Evolutionary conservation across 1,140 invertebrate genomes (phyloP).

Genomic region (Leptopilina boulardi): DNA sequence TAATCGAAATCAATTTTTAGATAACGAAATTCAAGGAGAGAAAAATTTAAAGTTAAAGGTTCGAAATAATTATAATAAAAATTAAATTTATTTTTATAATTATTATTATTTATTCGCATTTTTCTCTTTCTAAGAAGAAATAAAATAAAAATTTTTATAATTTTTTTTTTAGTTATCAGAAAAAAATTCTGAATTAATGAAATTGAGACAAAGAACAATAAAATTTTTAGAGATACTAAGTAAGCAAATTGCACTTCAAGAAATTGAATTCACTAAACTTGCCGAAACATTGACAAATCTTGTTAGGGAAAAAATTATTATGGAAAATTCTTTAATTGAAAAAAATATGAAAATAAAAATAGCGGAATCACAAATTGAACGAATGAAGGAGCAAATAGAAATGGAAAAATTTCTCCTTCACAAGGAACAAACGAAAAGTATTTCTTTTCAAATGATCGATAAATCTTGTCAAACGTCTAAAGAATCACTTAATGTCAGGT

Average conservation of each 20-base stretch:
- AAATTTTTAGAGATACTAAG: conserved; percentile 57
- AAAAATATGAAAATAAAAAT: conserved; percentile 48
- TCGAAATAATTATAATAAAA: too few relatives aligned
- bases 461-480: conserved; percentile 54
- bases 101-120: too few relatives aligned
- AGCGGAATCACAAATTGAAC: conserved; percentile 47
- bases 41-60: conserved; percentile 58
- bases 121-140: too few relatives aligned
- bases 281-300: conserved; percentile 58
- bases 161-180: conserved; percentile 51
- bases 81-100: too few relatives aligned
- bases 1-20: conserved; percentile 48
- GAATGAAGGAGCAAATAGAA: conserved; percentile 49
- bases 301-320: conserved; percentile 57
- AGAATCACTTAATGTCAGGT: neutral
- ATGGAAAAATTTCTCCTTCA: conserved; percentile 56
- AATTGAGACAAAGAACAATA: conserved; percentile 54
- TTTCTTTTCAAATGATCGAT: conserved; percentile 48
- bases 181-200: conserved; percentile 48
- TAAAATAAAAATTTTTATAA: neutral
- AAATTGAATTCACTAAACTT: conserved; percentile 60
- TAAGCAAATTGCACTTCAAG: conserved; percentile 58
- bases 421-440: conserved; percentile 55
- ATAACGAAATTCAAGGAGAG: conserved; percentile 52
- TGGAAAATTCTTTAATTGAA: conserved; percentile 56